A percentile compares a stretch with the other conserved stretches of the same genome.
These are phyloP conservation scores for Diploptera punctata DNA, from an alignment of 2,888 invertebrate genomes.

Conservation along the genomic window DNA sequence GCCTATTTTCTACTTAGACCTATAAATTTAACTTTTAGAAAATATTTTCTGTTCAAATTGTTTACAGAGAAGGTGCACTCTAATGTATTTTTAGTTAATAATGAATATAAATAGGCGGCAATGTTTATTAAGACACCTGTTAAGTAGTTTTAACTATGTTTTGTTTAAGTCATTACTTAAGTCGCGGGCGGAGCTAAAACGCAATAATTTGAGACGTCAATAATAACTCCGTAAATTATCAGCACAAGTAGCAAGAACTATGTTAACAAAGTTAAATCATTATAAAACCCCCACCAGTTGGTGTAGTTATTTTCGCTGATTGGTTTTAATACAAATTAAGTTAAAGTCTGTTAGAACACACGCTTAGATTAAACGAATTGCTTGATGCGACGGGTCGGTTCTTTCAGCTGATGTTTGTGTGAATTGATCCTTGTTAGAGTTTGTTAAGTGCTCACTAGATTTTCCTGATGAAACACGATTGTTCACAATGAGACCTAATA, in stretches of 20 bases:
- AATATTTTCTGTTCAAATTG: too few relatives aligned
- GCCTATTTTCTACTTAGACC: too few relatives aligned
- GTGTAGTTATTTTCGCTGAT: slow-evolving; percentile 25
- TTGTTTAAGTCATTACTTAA: too few relatives aligned
- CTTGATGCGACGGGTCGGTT: not conserved
- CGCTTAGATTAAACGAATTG: slow-evolving; percentile 26
- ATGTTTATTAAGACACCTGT: too few relatives aligned
- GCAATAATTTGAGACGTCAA: not conserved
- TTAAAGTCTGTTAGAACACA: slow-evolving; percentile 5
- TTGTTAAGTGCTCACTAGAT: slow-evolving; percentile 30
- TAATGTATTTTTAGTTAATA: too few relatives aligned
- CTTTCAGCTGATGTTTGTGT: slow-evolving; percentile 16
- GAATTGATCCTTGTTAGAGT: slow-evolving; percentile 36
- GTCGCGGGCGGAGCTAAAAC: too few relatives aligned
- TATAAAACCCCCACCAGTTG: not conserved
- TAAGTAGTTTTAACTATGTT: too few relatives aligned
- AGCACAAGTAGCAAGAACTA: not conserved
- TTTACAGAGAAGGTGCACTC: too few relatives aligned
- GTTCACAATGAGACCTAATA: slow-evolving; percentile 35
- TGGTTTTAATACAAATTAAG: slow-evolving; percentile 35
- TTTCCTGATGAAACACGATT: slow-evolving; percentile 37
- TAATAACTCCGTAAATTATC: slow-evolving; percentile 6
- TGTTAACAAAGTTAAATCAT: not conserved
- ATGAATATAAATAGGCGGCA: too few relatives aligned
- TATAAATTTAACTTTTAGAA: too few relatives aligned